These are phyloP conservation scores for Villa cingulata DNA, from an alignment of 2,888 invertebrate species.

Conservation along the genomic window DNA sequence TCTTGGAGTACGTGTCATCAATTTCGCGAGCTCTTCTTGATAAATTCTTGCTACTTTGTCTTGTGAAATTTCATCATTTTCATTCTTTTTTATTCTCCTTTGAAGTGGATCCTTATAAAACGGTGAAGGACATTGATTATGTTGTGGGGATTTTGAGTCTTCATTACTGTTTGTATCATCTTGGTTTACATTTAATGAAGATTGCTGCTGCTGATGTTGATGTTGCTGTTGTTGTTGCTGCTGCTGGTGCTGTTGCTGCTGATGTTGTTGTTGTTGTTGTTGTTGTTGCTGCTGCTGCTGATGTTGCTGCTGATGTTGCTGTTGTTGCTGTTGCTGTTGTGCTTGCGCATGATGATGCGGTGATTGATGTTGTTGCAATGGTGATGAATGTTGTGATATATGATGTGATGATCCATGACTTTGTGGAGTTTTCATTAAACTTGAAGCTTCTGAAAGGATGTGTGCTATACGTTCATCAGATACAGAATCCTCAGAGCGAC, in stretches of 20 bases:
- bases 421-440: constrained; percentile 62
- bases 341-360: constrained; percentile 34
- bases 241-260: constrained; percentile 42
- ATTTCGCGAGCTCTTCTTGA: constrained; percentile 86
- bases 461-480: constrained; percentile 89
- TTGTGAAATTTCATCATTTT: constrained; percentile 90
- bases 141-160: constrained; percentile 66
- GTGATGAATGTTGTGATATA: constrained; percentile 33
- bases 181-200: constrained; percentile 36
- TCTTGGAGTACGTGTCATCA: constrained; percentile 71
- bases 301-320: constrained; percentile 38
- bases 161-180: constrained; percentile 63
- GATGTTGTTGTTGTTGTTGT: constrained; percentile 36
- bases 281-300: constrained; percentile 43
- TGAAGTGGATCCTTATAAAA: constrained; percentile 61
- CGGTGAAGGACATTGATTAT: constrained; percentile 67
- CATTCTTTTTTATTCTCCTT: constrained; percentile 72
- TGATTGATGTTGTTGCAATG: constrained; percentile 26
- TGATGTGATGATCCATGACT: constrained; percentile 22
- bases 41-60: constrained; percentile 92
- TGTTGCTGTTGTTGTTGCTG: constrained; percentile 30
- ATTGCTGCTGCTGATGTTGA: constrained; percentile 30
- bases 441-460: constrained; percentile 84
- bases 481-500: constrained; percentile 59
- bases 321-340: constrained; percentile 28